Conservation (phyloP, 2,888 invertebrate species). For the Oligia fasciuncula region DNA sequence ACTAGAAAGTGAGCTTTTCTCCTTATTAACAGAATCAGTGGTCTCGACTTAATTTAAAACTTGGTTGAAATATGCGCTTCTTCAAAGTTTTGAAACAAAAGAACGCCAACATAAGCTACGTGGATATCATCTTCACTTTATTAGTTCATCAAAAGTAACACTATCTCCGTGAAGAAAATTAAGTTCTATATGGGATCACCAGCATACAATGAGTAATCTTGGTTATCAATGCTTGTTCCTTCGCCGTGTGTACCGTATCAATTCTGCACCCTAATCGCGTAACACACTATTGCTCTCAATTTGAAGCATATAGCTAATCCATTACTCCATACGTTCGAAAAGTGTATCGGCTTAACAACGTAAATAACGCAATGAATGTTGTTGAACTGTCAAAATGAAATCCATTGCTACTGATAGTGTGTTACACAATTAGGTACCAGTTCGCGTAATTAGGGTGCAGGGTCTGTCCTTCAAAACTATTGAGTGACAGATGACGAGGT, state of each 20-base stretch:
- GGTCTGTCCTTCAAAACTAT: neutral
- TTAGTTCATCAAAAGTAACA: constrained; percentile 2
- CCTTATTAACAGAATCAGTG: constrained; percentile 30
- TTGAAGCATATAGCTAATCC: no score
- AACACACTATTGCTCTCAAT: no score
- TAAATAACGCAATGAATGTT: no score
- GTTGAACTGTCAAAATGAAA: no score
- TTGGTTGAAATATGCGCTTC: constrained; percentile 12
- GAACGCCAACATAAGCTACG: neutral
- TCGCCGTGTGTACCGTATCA: neutral
- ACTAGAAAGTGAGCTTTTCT: constrained; percentile 10
- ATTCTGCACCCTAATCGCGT: neutral
- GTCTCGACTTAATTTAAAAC: constrained; percentile 34
- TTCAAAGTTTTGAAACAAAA: constrained; percentile 7
- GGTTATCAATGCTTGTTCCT: neutral
- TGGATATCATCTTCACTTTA: neutral
- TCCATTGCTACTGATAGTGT: no score
- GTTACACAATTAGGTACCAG: no score
- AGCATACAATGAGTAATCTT: neutral
- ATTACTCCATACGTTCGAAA: no score
- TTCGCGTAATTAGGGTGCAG: neutral
- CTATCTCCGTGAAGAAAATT: neutral
- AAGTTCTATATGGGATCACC: neutral
- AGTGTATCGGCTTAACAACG: no score
- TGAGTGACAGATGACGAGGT: neutral